Evolutionary conservation across 2,797 vertebrate genomes (phyloP).

Genomic region (Leucoraja ocellata): DNA sequence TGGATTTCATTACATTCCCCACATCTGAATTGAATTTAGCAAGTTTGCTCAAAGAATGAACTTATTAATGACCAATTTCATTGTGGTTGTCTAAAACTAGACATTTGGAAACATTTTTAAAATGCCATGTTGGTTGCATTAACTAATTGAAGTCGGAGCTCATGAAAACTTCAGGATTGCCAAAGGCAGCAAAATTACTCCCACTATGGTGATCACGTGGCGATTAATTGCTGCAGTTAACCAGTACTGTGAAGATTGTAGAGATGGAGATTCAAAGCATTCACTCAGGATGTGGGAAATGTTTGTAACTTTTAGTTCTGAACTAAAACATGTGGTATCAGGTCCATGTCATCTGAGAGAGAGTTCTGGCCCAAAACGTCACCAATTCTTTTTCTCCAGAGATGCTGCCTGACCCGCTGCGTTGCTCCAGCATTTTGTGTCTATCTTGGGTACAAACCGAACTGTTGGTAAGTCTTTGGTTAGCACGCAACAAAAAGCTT

Average conservation of each 20-base stretch:
- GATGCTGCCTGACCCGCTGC: no score
- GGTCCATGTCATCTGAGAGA: background rate
- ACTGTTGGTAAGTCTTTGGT: no score
- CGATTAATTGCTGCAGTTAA: background rate
- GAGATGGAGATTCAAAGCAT: background rate
- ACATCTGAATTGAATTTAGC: conserved; percentile 8
- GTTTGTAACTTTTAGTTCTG: background rate
- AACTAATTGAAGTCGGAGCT: background rate
- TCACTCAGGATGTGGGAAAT: background rate
- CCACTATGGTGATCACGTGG: background rate
- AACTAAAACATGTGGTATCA: background rate
- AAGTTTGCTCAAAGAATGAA: background rate
- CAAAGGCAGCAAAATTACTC: background rate
- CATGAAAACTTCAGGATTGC: background rate
- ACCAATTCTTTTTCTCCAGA: no score
- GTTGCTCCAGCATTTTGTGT: no score
- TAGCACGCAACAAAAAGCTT: no score
- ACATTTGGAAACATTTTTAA: conserved; percentile 15
- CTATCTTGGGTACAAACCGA: no score
- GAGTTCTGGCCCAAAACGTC: no score
- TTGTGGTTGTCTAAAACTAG: background rate
- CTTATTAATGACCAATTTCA: background rate
- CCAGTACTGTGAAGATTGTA: background rate
- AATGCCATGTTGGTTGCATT: conserved; percentile 24
- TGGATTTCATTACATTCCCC: background rate